Base-by-base conservation (phyloP, 2,888 invertebrate genomes). In the Coleophora flavipennella region DNA sequence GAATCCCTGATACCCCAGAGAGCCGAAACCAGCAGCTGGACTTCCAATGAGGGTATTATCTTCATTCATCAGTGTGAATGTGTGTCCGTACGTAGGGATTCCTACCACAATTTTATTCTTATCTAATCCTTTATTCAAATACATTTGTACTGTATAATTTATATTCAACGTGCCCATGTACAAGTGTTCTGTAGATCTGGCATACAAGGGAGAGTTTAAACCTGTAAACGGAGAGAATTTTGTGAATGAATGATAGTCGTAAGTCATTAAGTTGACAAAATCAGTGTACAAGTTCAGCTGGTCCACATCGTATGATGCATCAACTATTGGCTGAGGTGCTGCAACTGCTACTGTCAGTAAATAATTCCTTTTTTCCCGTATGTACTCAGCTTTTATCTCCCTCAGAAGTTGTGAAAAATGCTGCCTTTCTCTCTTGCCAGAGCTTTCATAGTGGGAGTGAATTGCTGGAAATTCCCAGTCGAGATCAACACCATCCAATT, bases 401-500 rank as follows among this genome's bases (percentile, higher is more conserved):
- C 89, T 77, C 6, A 94, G 69, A 20, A 95, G 72, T 57, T 92
- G 91, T 1, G 90, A 88, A 56, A 94, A 93, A 67, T 92, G 91
- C 62, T 90, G 88, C 40, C 88, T 86, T 58, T 94, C 90, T 14
- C 87, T 74, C 10, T 56, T 55, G 1, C 44, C 35, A 3, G 33
- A 33, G 7, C 27, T 25, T 11, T 8, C 13, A 3, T 31, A 38
- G 2, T 48, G 38, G n/a, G 25, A 27, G 27, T 76, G 62, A 57
- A 91, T 85, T 0, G 88, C 90, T 1, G 95, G 95, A 68, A 95
- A 96, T 64, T 96, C 96, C 94, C 94, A 95, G 62, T 95, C 95
- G 26, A 94, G 70, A 70, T 95, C 92, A 1, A 92, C 67, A 6
- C 92, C 92, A 67, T 93, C 92, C 25, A 92, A 68, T 29, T 76